Evolutionary conservation across 2,113 vertebrate species (phyloP), one percentile per base, ranked within the genome.

Genomic region (Empidonax traillii): DNA sequence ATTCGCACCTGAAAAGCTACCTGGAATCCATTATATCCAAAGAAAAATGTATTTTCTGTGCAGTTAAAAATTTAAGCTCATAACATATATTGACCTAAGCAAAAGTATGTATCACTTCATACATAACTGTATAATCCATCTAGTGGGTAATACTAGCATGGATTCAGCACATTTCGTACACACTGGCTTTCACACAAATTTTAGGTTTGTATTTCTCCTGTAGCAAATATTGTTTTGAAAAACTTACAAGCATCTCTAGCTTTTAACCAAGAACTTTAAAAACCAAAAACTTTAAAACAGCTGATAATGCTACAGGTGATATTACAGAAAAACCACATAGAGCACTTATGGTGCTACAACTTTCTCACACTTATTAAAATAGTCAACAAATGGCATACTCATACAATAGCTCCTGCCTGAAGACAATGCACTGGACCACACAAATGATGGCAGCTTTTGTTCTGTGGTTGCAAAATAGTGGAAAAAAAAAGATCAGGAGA

Each of bases 201-300:
- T 6, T 37, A 69, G 41, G n/a, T 94, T 86, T 95, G 28, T 56
- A 92, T 94, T 93, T 93, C 87, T 94, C 68, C 65, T 87, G 55
- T 9, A 68, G 51, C 30, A 95, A 93, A 89, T 62, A 73, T 2
- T 92, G 91, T 79, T 94, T 96, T 73, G 75, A 89, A 97, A 97
- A 87, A 91, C 76, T n/a, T 61, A 49, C 44, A 96, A 92, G 80
- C 78, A 94, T 71, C 53, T 92, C 81, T 47, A 37, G 21, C 43
- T 69, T 96, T 97, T 97, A 97, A 96, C 69, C 59, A 96, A 95
- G 77, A 94, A 77, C 55, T 93, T 97, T 82, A 85, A 84, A 88
- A 96, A 14, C 43, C 43, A 44, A 44, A 44, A 44, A 44, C 43
- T 44, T 44, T 18, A 74, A 80, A 71, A 94, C 91, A 97, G 83